Base-by-base conservation (phyloP, 2,113 vertebrate genomes). In the Tapirus terrestris region DNA sequence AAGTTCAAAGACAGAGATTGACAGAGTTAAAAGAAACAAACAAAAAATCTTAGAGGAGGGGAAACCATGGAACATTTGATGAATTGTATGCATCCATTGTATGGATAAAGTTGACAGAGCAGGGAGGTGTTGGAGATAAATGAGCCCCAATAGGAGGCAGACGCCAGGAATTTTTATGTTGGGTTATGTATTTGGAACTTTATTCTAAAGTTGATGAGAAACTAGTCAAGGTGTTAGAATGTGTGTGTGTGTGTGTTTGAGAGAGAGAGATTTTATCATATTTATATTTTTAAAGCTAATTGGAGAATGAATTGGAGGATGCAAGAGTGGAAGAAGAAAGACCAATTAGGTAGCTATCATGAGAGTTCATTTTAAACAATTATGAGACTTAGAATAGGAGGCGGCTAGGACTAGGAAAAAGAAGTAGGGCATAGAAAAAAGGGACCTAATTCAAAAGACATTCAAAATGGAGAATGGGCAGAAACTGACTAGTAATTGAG, bases 61-160 rank as follows among this genome's bases (percentile, higher is more conserved):
- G 18, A 70, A 77, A 68, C 20, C 6, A 33, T 1, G 2, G 17
- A 20, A 0, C 12, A 45, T 23, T 48, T 0, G 9, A 20, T 60
- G 76, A 65, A 45, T 2, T 9, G 23, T 36, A 25, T 16, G 39
- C 5, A 60, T 20, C 12, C 9, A 6, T 5, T 29, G 39, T 60
- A 33, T 4, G 18, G 39, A 51, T 17, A 51, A 21, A 39, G 14
- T 6, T 20, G 10, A 61, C 67, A 51, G 8, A 39, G 29, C 27
- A 39, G 33, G 9, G 51, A 68, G n/a, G 7, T 29, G 13, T 0
- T 20, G 6, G 21, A 45, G 12, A 25, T 8, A 25, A 76, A 76
- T 13, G 31, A 83, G 4, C 7, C n/a, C 81, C n/a, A 29, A 11
- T 0, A 9, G 13, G 16, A 60, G 39, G 31, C 8, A 23, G 11